Base-by-base conservation (phyloP, 2,113 vertebrate species). In the Nothoprocta pentlandii region DNA sequence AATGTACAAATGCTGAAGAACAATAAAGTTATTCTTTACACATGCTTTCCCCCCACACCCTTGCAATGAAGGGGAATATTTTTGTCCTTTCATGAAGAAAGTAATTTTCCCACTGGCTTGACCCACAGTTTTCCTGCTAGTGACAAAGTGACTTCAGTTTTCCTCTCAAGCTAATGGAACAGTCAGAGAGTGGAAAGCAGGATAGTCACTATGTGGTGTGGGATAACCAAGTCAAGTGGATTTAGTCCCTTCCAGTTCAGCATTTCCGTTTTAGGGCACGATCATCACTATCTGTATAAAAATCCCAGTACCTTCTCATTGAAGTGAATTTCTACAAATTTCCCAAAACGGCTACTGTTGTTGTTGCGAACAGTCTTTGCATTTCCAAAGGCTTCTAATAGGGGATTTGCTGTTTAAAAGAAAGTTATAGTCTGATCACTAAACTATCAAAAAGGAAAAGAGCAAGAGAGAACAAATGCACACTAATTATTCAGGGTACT, bases 321-420 rank as follows among this genome's bases (percentile, higher is more conserved):
- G 94, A 99, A 99, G 97, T 99, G 99, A 95, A 99, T 99, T 96
- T 99, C 99, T 92, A 99, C 99, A 94, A 99, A 99, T 97, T 99
- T 99, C 49, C 99, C 99, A 95, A 99, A 99, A 92, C 99, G 98
- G 80, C 99, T 99, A 97, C 99, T 99, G 96, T 99, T 99, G 98
- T 99, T 99, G 97, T 99, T 99, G 25, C 99, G 98, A 93, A 99
- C 99, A 5, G 99, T 99, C 95, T 99, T 99, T 22, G 99, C 99
- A 51, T 99, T 99, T 89, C 99, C 99, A 86, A 99, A 99, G 4
- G 99, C 99, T 97, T 99, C 99, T 82, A 99, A 96, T 4, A 99
- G 92, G 5, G 99, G 99, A 74, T 99, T 99, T 6, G 99, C 99
- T 99, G 97, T 95, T 89, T n/a, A 42, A 22, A 9, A 0, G 17